A percentile compares a stretch with the other conserved stretches of the same genome.
These are phyloP conservation scores for Lamellibrachia columna DNA, from an alignment of 2,888 invertebrate species.

Conservation along the genomic window DNA sequence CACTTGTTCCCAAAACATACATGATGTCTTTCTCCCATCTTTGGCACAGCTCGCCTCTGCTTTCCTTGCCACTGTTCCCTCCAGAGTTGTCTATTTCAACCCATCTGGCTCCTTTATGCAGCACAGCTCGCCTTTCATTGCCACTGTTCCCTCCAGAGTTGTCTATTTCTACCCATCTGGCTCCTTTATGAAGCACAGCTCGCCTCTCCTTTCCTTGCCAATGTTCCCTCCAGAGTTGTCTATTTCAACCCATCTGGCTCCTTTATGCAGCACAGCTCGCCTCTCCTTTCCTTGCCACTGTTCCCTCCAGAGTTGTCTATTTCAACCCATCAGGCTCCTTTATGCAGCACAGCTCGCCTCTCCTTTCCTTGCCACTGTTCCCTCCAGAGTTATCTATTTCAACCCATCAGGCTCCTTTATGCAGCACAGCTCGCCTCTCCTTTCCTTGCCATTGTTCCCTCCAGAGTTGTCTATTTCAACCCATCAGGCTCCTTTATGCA, in stretches of 20 bases:
- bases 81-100: background rate
- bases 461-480: too few relatives aligned
- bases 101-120: too few relatives aligned
- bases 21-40: background rate
- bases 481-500: background rate
- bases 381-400: background rate
- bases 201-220: background rate
- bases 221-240: background rate
- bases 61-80: too few relatives aligned
- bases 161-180: too few relatives aligned
- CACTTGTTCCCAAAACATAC: background rate
- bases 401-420: background rate
- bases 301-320: too few relatives aligned
- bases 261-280: background rate
- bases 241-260: background rate
- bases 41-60: background rate
- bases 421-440: background rate
- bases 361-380: background rate
- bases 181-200: background rate
- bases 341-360: background rate
- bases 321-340: too few relatives aligned
- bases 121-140: too few relatives aligned
- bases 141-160: too few relatives aligned
- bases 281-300: too few relatives aligned
- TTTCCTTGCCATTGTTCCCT: too few relatives aligned